Percentiles rank a stretch among this genome's conserved stretches.
These are phyloP conservation scores for Mnemiopsis leidyi DNA, from an alignment of 37 sponge, comb jelly and placozoan genomes.

Conservation along the genomic window DNA sequence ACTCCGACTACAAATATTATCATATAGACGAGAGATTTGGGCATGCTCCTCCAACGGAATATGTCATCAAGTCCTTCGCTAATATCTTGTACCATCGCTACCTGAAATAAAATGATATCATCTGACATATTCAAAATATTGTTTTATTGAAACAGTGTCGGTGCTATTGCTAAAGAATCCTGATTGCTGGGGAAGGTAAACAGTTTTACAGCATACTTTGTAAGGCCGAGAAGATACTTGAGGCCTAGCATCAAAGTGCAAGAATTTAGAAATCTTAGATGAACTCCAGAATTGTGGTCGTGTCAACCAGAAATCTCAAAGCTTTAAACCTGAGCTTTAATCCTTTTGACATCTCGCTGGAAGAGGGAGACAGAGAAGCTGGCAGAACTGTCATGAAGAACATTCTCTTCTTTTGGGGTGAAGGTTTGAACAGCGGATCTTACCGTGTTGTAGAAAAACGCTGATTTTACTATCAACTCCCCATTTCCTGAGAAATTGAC, in stretches of 20 bases:
- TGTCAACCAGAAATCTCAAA: no score
- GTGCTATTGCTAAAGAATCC: no score
- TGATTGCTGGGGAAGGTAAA: no score
- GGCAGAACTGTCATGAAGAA: neutral
- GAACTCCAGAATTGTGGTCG: no score
- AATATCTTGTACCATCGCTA: conserved; percentile 48
- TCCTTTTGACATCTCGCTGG: conserved; percentile 38
- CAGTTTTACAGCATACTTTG: no score
- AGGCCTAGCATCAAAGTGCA: no score
- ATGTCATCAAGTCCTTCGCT: conserved; percentile 26
- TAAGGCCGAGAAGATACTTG: no score
- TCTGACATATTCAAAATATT: no score
- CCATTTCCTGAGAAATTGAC: conserved; percentile 48
- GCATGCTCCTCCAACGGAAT: conserved; percentile 41
- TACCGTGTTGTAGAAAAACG: conserved; percentile 44
- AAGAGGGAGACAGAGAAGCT: neutral
- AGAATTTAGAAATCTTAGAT: no score
- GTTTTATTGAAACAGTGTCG: no score
- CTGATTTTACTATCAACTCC: conserved; percentile 9
- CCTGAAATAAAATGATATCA: no score
- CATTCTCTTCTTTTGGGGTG: conserved; percentile 11
- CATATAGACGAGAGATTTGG: conserved; percentile 46
- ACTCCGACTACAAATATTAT: neutral
- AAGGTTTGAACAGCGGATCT: conserved; percentile 10
- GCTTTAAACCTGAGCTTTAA: conserved; percentile 60